phyloP scores from a whole-genome alignment of 2,113 vertebrate species.

The Scomber japonicus region DNA sequence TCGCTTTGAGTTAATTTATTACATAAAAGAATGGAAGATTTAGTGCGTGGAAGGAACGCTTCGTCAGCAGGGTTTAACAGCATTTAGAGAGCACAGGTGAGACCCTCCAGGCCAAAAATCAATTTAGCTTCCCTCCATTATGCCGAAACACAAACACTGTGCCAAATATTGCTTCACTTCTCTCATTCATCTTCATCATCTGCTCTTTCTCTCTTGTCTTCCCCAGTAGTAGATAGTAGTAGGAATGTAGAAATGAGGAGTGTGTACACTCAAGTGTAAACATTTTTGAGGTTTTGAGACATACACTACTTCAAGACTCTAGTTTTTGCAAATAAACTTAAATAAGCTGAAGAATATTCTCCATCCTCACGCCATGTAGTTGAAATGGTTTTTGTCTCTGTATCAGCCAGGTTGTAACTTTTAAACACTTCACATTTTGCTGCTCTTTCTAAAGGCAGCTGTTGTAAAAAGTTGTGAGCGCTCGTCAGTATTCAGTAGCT shows the following conservation, averaged over 20 bases:
- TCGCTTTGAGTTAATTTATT: constrained; percentile 44
- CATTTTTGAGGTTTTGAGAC: not conserved
- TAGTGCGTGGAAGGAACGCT: constrained; percentile 42
- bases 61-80: constrained; percentile 47
- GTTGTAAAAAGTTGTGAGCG: constrained; percentile 40
- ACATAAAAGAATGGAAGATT: constrained; percentile 1
- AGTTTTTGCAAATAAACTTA: not conserved
- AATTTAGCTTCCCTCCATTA: constrained; percentile 28
- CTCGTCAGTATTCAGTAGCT: constrained; percentile 67
- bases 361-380: constrained; percentile 4
- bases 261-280: not conserved
- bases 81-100: constrained; percentile 68
- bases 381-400: constrained; percentile 15
- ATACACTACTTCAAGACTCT: not conserved
- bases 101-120: constrained; percentile 56
- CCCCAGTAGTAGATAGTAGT: not conserved
- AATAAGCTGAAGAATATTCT: constrained; percentile 8
- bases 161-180: constrained; percentile 18
- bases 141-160: constrained; percentile 35
- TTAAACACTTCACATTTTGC: constrained; percentile 45
- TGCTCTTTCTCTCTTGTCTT: not conserved
- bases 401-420: constrained; percentile 37
- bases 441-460: constrained; percentile 58
- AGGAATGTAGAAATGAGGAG: not conserved
- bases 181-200: constrained; percentile 14